Base-by-base conservation (phyloP, 2,888 invertebrate species). In the Malachius bipustulatus region DNA sequence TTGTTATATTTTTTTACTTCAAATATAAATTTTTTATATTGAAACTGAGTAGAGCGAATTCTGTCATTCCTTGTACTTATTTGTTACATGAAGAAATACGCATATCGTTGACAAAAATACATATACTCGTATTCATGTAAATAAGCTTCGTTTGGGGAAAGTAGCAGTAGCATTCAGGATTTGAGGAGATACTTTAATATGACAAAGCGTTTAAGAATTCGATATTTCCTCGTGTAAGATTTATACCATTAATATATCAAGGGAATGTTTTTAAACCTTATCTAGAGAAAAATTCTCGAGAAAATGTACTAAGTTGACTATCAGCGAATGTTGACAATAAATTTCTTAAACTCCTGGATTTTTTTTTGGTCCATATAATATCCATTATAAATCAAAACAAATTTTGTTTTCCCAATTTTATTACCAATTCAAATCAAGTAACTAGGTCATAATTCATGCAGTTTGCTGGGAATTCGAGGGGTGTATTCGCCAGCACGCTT, bases 341-440 rank as follows among this genome's bases (percentile, higher is more conserved):
- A 48, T 50, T 47, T 40, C 35, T 34, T 41, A 38, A 42, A 34
- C 32, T 44, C 39, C 39, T 8, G 39, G 38, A 50, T 51, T 52
- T 50, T 52, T 54, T 30, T 52, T 51, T 50, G 47, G 48, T 45
- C 45, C 52, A 51, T 49, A 51, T 51, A 54, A 50, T 49, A 47
- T 47, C 46, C 38, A 42, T n/a, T 49, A 52, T 54, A 55, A 55
- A 55, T 55, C 54, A 52, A 40, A 38, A 43, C 34, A 45, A 52
- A 52, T 51, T 51, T 52, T 54, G 52, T 54, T 55, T 54, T 53
- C 49, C 51, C 50, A 52, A 54, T 54, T 55, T 53, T 54, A 55
- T 55, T 55, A 55, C 55, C 55, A 55, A 55, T 55, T 55, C 55
- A 55, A 54, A 55, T 55, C 51, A 48, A 50, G 54, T 54, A 54